phyloP scores from a whole-genome alignment of 1,140 invertebrate genomes.

The Drosophila athabasca region DNA sequence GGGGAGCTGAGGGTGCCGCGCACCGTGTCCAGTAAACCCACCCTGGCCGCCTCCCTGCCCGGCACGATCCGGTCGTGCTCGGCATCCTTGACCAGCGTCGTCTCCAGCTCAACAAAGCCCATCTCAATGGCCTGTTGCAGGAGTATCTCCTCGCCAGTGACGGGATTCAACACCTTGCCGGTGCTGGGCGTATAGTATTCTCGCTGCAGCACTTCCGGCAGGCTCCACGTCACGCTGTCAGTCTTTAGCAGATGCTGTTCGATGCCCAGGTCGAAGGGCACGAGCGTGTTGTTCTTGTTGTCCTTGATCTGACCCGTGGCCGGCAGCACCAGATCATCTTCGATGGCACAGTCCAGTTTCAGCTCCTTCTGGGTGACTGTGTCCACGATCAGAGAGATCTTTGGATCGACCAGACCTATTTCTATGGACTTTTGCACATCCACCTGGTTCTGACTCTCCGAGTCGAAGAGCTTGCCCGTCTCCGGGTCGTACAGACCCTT shows the following conservation, averaged over 20 bases:
- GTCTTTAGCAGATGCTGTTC: conserved; percentile 89
- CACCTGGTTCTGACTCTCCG: conserved; percentile 88
- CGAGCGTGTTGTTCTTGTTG: conserved; percentile 87
- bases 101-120: conserved; percentile 89
- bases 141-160: conserved; percentile 89
- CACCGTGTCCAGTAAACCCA: conserved; percentile 88
- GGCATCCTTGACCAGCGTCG: conserved; percentile 90
- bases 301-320: conserved; percentile 88
- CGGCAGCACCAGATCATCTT: conserved; percentile 88
- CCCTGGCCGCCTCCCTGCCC: conserved; percentile 88
- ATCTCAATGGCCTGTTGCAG: conserved; percentile 89
- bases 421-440: conserved; percentile 90
- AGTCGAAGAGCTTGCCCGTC: conserved; percentile 89
- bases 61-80: conserved; percentile 87
- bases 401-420: conserved; percentile 91
- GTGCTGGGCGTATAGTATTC: conserved; percentile 91
- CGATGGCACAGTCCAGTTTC: conserved; percentile 88
- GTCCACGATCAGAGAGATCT: conserved; percentile 92
- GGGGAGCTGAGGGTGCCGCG: conserved; percentile 89
- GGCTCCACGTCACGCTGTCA: conserved; percentile 87
- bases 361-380: conserved; percentile 88
- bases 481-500: conserved; percentile 89
- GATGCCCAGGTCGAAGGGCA: conserved; percentile 89
- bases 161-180: conserved; percentile 92
- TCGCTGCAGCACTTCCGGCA: conserved; percentile 90